Evolutionary conservation across 64 coral and sea anemone genomes (phyloP).

Genomic region (Montipora capricornis): DNA sequence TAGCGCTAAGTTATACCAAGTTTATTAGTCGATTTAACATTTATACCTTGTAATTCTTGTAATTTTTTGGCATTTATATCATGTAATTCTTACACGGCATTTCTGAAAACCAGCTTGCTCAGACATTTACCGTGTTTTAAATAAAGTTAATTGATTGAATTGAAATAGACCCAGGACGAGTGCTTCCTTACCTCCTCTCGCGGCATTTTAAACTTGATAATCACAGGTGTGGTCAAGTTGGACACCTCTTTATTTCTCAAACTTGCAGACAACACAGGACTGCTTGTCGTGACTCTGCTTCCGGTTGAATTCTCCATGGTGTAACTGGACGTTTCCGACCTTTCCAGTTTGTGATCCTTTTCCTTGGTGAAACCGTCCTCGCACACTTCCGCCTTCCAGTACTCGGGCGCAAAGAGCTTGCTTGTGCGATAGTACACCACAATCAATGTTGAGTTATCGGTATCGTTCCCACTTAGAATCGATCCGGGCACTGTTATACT

Average conservation of each 20-base stretch:
- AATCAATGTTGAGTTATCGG: conserved; percentile 75
- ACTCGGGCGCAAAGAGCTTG: conserved; percentile 86
- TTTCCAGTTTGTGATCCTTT: conserved; percentile 21
- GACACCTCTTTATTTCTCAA: conserved; percentile 66
- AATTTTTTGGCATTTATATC: no score
- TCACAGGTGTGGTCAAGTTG: conserved; percentile 77
- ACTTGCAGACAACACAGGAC: conserved; percentile 81
- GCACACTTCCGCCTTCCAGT: conserved; percentile 66
- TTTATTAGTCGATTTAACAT: no score
- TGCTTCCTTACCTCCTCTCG: conserved; percentile 63
- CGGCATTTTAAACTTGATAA: conserved; percentile 81
- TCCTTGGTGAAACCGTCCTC: conserved; percentile 61
- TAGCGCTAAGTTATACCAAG: no score
- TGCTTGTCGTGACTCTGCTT: conserved; percentile 61
- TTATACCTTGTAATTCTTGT: no score
- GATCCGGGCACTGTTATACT: conserved; percentile 64
- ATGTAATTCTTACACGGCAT: no score
- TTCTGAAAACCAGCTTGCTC: no score
- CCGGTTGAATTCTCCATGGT: conserved; percentile 55
- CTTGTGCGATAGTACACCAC: conserved; percentile 95
- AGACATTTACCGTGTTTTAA: no score
- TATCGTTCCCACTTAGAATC: conserved; percentile 24
- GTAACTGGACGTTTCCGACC: not conserved
- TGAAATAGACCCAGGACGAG: no score
- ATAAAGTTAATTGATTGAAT: no score